phyloP scores from a whole-genome alignment of 2,888 invertebrate genomes.

The Caenorhabditis imperialis region DNA sequence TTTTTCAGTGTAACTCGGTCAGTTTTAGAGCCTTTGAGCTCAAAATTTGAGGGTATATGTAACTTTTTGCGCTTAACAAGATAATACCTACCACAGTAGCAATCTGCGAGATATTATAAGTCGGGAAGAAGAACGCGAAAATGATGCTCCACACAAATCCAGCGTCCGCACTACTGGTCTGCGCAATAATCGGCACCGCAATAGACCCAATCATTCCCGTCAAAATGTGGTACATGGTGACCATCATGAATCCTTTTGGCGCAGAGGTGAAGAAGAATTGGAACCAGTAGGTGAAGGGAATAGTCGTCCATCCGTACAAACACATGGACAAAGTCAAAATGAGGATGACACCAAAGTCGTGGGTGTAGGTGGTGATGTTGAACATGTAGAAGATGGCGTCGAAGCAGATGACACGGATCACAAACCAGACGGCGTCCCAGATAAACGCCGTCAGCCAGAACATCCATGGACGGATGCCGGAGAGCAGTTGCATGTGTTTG shows the following conservation, averaged over 20 bases:
- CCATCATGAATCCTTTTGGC: slow-evolving; percentile 74
- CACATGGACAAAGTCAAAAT: slow-evolving; percentile 56
- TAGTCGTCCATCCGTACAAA: slow-evolving; percentile 70
- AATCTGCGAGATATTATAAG: slow-evolving; percentile 57
- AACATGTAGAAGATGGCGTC: slow-evolving; percentile 66
- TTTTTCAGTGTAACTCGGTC: too few relatives aligned
- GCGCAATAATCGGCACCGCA: slow-evolving; percentile 71
- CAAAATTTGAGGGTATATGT: too few relatives aligned
- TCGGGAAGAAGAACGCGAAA: slow-evolving; percentile 61
- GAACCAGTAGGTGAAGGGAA: slow-evolving; percentile 73
- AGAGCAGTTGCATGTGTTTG: slow-evolving; percentile 74
- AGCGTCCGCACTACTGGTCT: slow-evolving; percentile 57
- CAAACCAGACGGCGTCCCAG: slow-evolving; percentile 70
- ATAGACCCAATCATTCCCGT: slow-evolving; percentile 74
- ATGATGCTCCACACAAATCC: slow-evolving; percentile 54
- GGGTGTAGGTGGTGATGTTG: slow-evolving; percentile 59
- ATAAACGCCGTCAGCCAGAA: slow-evolving; percentile 71
- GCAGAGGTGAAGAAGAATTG: slow-evolving; percentile 71
- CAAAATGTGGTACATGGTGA: slow-evolving; percentile 72
- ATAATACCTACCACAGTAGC: slow-evolving; percentile 43
- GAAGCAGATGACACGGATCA: slow-evolving; percentile 64
- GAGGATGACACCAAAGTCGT: slow-evolving; percentile 49
- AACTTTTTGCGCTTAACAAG: background rate
- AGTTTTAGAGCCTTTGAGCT: too few relatives aligned
- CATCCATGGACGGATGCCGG: slow-evolving; percentile 70